Base-by-base conservation (phyloP, 2,888 invertebrate genomes). In the Chrysotoxum bicinctum region DNA sequence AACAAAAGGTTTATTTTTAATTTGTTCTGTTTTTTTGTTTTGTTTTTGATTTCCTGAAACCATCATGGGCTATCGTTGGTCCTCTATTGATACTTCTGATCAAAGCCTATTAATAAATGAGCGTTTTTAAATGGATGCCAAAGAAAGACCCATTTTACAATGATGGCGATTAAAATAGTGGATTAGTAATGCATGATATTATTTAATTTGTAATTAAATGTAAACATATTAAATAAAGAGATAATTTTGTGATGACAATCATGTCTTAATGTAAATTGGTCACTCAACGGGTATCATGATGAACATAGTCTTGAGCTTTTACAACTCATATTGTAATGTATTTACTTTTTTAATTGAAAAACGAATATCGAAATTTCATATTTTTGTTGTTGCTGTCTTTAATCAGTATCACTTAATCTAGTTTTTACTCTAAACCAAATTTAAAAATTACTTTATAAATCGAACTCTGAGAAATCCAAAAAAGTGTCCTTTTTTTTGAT, bases 201-300 rank as follows among this genome's bases (percentile, higher is more conserved):
- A 30, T 19, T 32, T 56, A 2, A 32, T 19, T 35, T 58, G 35
- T 58, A 35, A 37, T 58, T n/a, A 9, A 54, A 35, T 58, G 3
- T 40, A 2, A 12, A 30, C 1, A 8, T 1, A 35, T n/a, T 4
- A 54, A 37, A 12, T 7, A 21, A 58, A 40, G 12, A 35, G 3
- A 10, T n/a, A 40, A 40, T 40, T 40, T 37, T 60, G 58, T 60
- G 58, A 60, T 60, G 60, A 60, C 60, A 60, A 60, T 60, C 60
- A 60, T 19, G 35, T 3, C 1, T 50, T 23, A 48, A 45, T 14
- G 12, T 16, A 48, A 12, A 14, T 23, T 21, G 12, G 6, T 48
- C 12, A 12, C 6, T 21, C 1, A 48, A 21, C 0, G 3, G 19
- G 12, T 21, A 48, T 10, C 9, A 3, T 1, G 10, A 10, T 4